Evolutionary conservation across 2,797 vertebrate species (phyloP), one percentile per base, ranked within the genome.

Genomic region (Varecia variegata): DNA sequence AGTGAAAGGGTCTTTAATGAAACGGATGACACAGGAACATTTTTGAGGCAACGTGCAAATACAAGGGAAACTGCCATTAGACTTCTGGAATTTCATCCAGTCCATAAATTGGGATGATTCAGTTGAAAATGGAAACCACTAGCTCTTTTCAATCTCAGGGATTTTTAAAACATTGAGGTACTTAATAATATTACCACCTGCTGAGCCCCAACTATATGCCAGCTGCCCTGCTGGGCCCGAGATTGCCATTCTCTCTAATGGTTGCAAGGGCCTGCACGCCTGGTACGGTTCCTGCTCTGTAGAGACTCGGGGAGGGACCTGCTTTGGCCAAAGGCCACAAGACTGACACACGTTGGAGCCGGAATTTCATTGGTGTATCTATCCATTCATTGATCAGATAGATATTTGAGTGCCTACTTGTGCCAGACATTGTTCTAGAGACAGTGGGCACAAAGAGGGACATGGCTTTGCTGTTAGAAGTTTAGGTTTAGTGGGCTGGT

Each of bases 211-310:
- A 13, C 18, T 43, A 10, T 20, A 25, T 27, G 27, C 38, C 82
- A 25, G 0, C 8, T 35, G 23, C 67, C 45, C 25, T 15, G 30
- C 14, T 58, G 0, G 4, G 47, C 27, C 32, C 32, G n/a, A 40
- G 18, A 8, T 38, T 2, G 1, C 1, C 6, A 0, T 84, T 47
- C 45, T 77, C 52, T 56, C 65, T 25, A 3, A 17, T 0, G 56
- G 80, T n/a, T 3, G 9, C 7, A 7, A 15, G 10, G 47, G 30
- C 35, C n/a, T 2, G 0, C n/a, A 2, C 67, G 35, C 5, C 80
- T 68, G 40, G 15, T 27, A 0, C 9, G 21, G 11, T 35, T 11
- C 15, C 38, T 2, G 32, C 35, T 56, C 40, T 40, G 5, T 18
- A 17, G 60, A 43, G 7, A 18, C 43, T 40, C 32, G 11, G 52